Percentiles rank a stretch among this genome's conserved stretches.
These are phyloP conservation scores for Gymnoscopelus microlampas DNA, from an alignment of 2,797 vertebrate genomes.

Conservation along the genomic window DNA sequence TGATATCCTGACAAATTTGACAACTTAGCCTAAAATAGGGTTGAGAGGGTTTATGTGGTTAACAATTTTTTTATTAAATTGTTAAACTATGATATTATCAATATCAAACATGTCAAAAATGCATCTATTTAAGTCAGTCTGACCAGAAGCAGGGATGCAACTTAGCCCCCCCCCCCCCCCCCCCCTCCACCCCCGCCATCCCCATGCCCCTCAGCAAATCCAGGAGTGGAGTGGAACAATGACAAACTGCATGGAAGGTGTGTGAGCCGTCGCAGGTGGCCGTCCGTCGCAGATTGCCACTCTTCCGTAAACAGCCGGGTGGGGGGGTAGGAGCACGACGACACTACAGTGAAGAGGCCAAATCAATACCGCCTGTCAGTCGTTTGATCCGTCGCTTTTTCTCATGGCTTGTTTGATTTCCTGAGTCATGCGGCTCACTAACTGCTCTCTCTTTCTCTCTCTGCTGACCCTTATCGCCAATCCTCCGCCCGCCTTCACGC, in stretches of 20 bases:
- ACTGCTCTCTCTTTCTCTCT: not conserved
- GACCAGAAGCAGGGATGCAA: not conserved
- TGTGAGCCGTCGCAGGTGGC: conserved; percentile 65
- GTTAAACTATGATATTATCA: too few relatives aligned
- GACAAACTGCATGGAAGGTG: too few relatives aligned
- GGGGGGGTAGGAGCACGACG: conserved; percentile 48
- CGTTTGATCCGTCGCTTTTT: conserved; percentile 44
- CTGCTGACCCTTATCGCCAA: conserved; percentile 19
- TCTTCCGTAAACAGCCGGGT: conserved; percentile 52
- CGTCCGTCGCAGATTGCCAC: conserved; percentile 60
- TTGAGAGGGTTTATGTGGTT: too few relatives aligned
- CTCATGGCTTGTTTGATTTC: too few relatives aligned
- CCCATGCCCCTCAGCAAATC: too few relatives aligned
- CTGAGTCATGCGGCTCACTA: not conserved
- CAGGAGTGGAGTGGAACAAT: too few relatives aligned
- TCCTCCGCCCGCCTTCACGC: conserved; percentile 1
- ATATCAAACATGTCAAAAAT: too few relatives aligned
- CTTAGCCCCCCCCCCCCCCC: too few relatives aligned
- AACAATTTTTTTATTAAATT: too few relatives aligned
- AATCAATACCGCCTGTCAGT: conserved; percentile 57
- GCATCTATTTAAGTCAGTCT: not conserved
- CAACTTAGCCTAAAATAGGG: too few relatives aligned
- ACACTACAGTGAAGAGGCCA: conserved; percentile 49
- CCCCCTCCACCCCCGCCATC: too few relatives aligned
- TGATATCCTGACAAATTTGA: too few relatives aligned